Evolutionary conservation across 1,140 invertebrate genomes (phyloP).

Genomic region (Laupala kohalensis): DNA sequence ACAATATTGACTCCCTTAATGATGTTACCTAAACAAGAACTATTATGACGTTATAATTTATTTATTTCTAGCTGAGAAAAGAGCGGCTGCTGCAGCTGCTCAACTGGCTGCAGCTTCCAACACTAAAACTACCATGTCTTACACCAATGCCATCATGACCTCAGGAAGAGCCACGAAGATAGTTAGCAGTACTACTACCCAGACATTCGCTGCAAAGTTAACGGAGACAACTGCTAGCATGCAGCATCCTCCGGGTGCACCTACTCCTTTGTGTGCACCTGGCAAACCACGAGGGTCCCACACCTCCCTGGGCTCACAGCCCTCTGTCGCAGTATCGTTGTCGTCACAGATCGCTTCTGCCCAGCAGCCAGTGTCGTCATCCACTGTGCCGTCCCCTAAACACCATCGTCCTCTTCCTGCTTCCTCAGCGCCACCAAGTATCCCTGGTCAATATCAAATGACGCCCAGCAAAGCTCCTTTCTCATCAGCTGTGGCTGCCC

Average conservation of each 20-base stretch:
- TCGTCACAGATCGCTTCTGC: conserved; percentile 12
- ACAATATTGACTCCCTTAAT: too few species aligned
- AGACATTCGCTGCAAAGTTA: conserved; percentile 48
- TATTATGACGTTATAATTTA: too few species aligned
- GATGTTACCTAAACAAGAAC: too few species aligned
- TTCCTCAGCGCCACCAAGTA: conserved; percentile 32
- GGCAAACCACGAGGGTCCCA: background rate
- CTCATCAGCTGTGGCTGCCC: conserved; percentile 19
- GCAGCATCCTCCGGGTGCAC: conserved; percentile 7
- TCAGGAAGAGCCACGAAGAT: conserved; percentile 33
- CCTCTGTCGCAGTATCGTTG: conserved; percentile 10
- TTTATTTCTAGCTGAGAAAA: conserved; percentile 28
- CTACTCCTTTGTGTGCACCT: background rate
- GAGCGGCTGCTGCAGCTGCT: conserved; percentile 30
- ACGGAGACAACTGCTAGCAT: conserved; percentile 30
- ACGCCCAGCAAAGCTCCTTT: conserved; percentile 27
- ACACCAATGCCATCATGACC: conserved; percentile 45
- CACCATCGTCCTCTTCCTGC: conserved; percentile 36
- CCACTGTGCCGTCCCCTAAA: conserved; percentile 32
- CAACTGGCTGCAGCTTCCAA: conserved; percentile 32
- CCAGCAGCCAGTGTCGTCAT: background rate
- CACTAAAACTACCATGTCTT: conserved; percentile 47
- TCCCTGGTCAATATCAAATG: conserved; percentile 24
- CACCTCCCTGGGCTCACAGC: background rate
- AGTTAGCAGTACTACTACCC: conserved; percentile 31